Evolutionary conservation across 1,140 invertebrate species (phyloP), one percentile per base, ranked within the genome.

Genomic region (Pseudomyrmex cubaensis): DNA sequence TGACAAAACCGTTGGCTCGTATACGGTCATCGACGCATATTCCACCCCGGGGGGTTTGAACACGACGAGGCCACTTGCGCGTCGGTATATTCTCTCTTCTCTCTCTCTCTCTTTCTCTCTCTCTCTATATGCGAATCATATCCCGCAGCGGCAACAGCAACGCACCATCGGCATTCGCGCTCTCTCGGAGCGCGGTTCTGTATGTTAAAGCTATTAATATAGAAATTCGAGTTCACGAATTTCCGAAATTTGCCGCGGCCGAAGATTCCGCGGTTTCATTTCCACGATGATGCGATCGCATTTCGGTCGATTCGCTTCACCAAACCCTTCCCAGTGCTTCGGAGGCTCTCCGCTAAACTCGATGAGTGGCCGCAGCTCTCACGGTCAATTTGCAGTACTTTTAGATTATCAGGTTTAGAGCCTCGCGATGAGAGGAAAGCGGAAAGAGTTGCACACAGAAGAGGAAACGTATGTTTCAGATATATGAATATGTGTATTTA

Each of bases 1-100:
- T 91, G 89, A 90, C 90, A 91, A 92, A 92, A 93, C 88, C 91
- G 86, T 78, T 72, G 85, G 82, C 62, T 70, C 46, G 67, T 85
- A 84, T 85, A 85, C 50, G 86, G 73, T 59, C 83, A 77, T 83
- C 86, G 77, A 61, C 72, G 83, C 83, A 63, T 85, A 88, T 88
- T 66, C 62, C 17, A n/a, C 66, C 59, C 35, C 35, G 35, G 35
- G 35, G 57, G 48, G 63, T 52, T 70, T 10, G 67, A 75, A 88
- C 86, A 87, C 82, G 85, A 75, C 62, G 59, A 48, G 35, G 35
- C 67, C 57, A 20, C 80, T 82, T 56, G 70, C 56, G 64, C 62
- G 62, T 13, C 66, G 61, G 77, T 64, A 69, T 78, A 70, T 57
- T 59, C 20, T 50, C 70, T 56, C 78, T 44, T 35, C 35, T 35